Evolutionary conservation across 2,888 invertebrate species (phyloP).

Genomic region (Polydrusus pterygomalis): DNA sequence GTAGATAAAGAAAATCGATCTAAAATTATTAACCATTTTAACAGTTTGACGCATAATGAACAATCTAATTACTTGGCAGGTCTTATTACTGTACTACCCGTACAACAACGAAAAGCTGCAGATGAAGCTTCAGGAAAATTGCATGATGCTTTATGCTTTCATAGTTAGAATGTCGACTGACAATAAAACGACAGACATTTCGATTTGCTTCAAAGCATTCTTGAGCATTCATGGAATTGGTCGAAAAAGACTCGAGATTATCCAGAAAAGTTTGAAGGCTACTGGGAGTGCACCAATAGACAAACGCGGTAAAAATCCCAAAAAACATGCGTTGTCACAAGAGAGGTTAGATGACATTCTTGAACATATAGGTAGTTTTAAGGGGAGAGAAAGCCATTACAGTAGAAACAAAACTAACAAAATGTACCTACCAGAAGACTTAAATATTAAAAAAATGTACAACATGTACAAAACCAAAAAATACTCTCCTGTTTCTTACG

Average conservation of each 20-base stretch:
- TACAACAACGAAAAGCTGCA: slow-evolving; percentile 36
- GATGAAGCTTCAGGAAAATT: slow-evolving; percentile 41
- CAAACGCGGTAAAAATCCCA: slow-evolving; percentile 35
- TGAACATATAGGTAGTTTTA: slow-evolving; percentile 5
- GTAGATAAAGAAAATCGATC: slow-evolving; percentile 24
- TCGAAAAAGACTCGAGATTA: slow-evolving; percentile 26
- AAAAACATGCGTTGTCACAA: neutral
- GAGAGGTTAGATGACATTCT: neutral
- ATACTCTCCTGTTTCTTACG: slow-evolving; percentile 30
- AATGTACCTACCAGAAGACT: slow-evolving; percentile 9
- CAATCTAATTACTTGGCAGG: slow-evolving; percentile 37
- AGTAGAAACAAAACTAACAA: slow-evolving; percentile 1
- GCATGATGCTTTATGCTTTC: slow-evolving; percentile 33
- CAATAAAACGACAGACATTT: too few species aligned
- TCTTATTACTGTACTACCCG: slow-evolving; percentile 28
- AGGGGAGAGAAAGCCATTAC: neutral
- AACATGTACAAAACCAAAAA: neutral
- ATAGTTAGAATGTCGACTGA: slow-evolving; percentile 21
- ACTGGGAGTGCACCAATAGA: slow-evolving; percentile 40
- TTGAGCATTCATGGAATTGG: slow-evolving; percentile 36
- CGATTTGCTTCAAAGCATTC: too few species aligned
- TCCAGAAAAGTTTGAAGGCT: slow-evolving; percentile 42
- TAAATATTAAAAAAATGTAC: slow-evolving; percentile 28
- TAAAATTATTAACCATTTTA: slow-evolving; percentile 27
- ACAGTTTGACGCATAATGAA: slow-evolving; percentile 24